Percentiles rank a stretch among this genome's conserved stretches.
phyloP scores from a whole-genome alignment of 2,888 invertebrate genomes.

The Limnephilus auricula region DNA sequence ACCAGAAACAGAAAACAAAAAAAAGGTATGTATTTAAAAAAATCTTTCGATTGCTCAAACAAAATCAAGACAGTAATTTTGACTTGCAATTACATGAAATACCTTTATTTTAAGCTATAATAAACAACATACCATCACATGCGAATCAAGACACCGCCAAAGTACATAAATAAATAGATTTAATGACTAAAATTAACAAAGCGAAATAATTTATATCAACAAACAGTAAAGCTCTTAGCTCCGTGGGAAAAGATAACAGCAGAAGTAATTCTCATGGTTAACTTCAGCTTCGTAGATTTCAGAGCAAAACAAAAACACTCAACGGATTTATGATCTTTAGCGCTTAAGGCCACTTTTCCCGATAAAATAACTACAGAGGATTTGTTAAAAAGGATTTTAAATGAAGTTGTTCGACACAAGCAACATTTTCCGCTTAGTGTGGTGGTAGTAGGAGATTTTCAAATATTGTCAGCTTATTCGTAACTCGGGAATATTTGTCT shows the following conservation, averaged over 20 bases:
- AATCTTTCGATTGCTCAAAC: no score
- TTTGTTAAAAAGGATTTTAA: background rate
- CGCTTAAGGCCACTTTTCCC: background rate
- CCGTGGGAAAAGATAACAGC: background rate
- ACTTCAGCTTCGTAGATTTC: background rate
- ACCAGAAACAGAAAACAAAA: no score
- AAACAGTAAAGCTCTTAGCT: background rate
- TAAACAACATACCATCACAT: background rate
- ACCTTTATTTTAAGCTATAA: background rate
- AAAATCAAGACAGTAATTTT: no score
- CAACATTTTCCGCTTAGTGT: no score
- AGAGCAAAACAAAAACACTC: slow-evolving; percentile 20
- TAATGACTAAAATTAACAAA: background rate
- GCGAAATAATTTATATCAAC: background rate
- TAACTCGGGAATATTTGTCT: no score
- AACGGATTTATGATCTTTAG: slow-evolving; percentile 13
- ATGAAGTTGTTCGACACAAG: background rate
- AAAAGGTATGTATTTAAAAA: no score
- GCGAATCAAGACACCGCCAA: background rate
- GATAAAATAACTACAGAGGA: background rate
- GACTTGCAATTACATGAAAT: no score
- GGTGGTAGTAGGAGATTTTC: no score
- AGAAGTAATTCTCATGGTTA: background rate
- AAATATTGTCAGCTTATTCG: no score
- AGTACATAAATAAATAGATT: background rate